Percentiles rank a stretch among this genome's conserved stretches.
phyloP scores from a whole-genome alignment of 2,888 invertebrate genomes.

The Escarpia spicata region DNA sequence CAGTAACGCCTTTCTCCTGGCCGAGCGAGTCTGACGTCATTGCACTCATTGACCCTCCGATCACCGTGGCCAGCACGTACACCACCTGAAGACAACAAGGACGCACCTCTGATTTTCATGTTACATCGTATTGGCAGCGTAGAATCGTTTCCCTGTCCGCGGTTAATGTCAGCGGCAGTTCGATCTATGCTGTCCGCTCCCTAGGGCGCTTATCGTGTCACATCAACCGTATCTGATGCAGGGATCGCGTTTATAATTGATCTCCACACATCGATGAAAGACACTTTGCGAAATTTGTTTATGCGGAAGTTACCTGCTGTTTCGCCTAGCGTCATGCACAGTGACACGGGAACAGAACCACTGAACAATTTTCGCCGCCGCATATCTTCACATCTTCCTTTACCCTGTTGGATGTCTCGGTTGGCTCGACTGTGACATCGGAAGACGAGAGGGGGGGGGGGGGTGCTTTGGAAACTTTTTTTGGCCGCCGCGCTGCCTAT shows the following conservation, averaged over 20 bases:
- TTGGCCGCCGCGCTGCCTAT: too few relatives aligned
- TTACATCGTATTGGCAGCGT: background rate
- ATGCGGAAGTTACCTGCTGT: background rate
- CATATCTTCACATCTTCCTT: too few relatives aligned
- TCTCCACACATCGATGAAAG: background rate
- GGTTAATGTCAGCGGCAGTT: background rate
- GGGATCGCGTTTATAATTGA: background rate
- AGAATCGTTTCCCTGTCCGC: background rate
- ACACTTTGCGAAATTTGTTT: background rate
- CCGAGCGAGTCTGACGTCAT: conserved; percentile 32
- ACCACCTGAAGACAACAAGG: conserved; percentile 30
- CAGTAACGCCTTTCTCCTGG: conserved; percentile 32
- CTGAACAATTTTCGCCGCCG: background rate
- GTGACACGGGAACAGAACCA: background rate
- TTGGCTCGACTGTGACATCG: too few relatives aligned
- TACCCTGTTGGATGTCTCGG: too few relatives aligned
- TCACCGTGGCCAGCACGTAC: conserved; percentile 36
- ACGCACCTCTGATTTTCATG: background rate
- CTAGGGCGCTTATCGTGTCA: background rate
- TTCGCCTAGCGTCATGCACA: background rate
- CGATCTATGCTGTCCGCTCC: background rate
- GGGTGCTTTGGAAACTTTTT: too few relatives aligned
- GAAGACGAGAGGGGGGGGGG: too few relatives aligned
- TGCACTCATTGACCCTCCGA: conserved; percentile 32
- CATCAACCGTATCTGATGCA: background rate